Percentiles rank a stretch among this genome's conserved stretches.
phyloP scores from a whole-genome alignment of 2,797 vertebrate species.

The Muraenolepis orangiensis region DNA sequence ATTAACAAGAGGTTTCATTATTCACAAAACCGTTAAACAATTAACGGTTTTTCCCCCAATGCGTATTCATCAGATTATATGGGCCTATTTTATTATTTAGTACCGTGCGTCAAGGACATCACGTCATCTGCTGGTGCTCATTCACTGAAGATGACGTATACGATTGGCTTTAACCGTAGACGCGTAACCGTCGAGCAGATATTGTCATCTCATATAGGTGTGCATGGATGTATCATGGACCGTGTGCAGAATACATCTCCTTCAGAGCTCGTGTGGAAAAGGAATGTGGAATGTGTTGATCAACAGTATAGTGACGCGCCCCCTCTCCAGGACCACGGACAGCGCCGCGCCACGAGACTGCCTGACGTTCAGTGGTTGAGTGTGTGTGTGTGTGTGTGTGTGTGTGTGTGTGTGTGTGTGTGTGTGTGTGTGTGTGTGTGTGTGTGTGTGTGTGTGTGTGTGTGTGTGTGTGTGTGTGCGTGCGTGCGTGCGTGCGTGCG shows the following conservation, averaged over 20 bases:
- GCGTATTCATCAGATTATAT: too few relatives aligned
- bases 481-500: background rate
- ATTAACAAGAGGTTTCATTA: too few relatives aligned
- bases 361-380: background rate
- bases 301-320: background rate
- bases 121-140: too few relatives aligned
- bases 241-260: background rate
- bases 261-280: background rate
- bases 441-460: conserved; percentile 1
- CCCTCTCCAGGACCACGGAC: conserved; percentile 57
- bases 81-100: too few relatives aligned
- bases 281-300: background rate
- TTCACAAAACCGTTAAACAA: too few relatives aligned
- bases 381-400: background rate
- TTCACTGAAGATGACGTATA: too few relatives aligned
- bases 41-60: too few relatives aligned
- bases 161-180: background rate
- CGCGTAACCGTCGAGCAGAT: background rate
- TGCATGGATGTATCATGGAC: background rate
- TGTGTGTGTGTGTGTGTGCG: background rate
- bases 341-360: conserved; percentile 27
- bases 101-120: too few relatives aligned
- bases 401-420: background rate
- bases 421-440: background rate
- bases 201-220: background rate